Evolutionary conservation across 2,113 vertebrate species (phyloP), one percentile per base, ranked within the genome.

Genomic region (Cnemophilus loriae): DNA sequence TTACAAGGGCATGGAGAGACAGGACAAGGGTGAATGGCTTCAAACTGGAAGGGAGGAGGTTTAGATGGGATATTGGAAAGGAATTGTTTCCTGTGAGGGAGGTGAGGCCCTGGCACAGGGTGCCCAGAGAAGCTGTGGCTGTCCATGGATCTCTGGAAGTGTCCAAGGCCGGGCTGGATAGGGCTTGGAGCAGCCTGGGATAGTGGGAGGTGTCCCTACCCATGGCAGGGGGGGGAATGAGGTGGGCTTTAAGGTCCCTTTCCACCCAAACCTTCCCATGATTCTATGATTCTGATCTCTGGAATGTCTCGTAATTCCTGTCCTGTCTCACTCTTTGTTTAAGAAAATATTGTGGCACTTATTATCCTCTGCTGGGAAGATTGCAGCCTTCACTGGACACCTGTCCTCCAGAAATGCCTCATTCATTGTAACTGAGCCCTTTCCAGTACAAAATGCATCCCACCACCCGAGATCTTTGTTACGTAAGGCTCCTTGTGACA

Each of bases 111-210:
- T 68, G 63, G 46, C 37, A 44, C 27, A 68, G 46, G 32, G 14
- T 68, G 37, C 27, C 53, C 53, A 77, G 61, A 42, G 44, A 0
- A 86, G 61, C 44, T 76, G 61, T 27, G 46, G 27, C 32, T 76
- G 61, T 7, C 27, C 28, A 56, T 73, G 57, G 27, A 41, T 63
- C n/a, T 41, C 65, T 87, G 84, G 16, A 1, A n/a, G 30, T 55
- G 65, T 0, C 47, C 65, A 56, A 56, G 50, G 30, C 49, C 30
- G 32, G 41, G 74, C 0, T 70, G 23, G 39, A 46, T 1, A 0
- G 24, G 56, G n/a, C 2, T 47, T 14, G 57, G 67, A 71, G 57
- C 24, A 49, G 2, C 41, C 47, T 80, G 35, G 35, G 9, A 5
- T 0, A 17, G 59, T 49, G 67, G 57, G 0, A 80, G 35, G 6